Evolutionary conservation across 37 sponge, comb jelly and placozoan species (phyloP), one percentile per base, ranked within the genome.

Genomic region (Petrosia ficiformis): DNA sequence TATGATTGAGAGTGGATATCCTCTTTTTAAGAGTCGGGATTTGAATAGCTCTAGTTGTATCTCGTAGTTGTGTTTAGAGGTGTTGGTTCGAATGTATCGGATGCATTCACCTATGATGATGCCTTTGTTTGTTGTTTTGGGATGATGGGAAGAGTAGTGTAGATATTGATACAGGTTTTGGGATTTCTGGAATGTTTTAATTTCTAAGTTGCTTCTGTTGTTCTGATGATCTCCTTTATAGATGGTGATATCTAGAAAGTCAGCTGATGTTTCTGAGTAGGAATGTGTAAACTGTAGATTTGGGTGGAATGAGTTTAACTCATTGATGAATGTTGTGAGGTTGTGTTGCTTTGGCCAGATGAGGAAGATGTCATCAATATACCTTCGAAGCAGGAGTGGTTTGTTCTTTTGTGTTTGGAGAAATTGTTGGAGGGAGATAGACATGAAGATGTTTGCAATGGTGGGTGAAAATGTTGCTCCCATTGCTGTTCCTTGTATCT

Each of bases 311-410:
- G 2, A 31, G 64, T 80, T 80, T 2, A 80, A n/a, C 16, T 24
- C 8, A 2, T n/a, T 0, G 14, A 80, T 0, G 35, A 80, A 80
- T 1, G 4, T 4, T 21, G 39, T 3, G 5, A 79, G 3, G 2
- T 48, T 25, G 1, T 43, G 72, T 35, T 2, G 14, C 1, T 71
- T 2, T 3, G 74, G 68, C 75, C 74, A 82, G 1, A 82, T 48
- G 1, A 82, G 61, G 58, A 82, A 75, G 21, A 82, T 82, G 63
- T 82, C 83, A 57, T 82, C 83, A 33, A 82, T 82, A 48, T 82
- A 82, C 22, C 76, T 22, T 28, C 4, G 10, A 14, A 75, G n/a
- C 6, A 68, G 59, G 0, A 75, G 59, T 37, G 76, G 83, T 57
- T 75, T 33, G 4, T 38, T n/a, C 14, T 28, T 36, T 57, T 67